Base-by-base conservation (phyloP, 1,140 invertebrate species). In the Lanistes nyassanus region DNA sequence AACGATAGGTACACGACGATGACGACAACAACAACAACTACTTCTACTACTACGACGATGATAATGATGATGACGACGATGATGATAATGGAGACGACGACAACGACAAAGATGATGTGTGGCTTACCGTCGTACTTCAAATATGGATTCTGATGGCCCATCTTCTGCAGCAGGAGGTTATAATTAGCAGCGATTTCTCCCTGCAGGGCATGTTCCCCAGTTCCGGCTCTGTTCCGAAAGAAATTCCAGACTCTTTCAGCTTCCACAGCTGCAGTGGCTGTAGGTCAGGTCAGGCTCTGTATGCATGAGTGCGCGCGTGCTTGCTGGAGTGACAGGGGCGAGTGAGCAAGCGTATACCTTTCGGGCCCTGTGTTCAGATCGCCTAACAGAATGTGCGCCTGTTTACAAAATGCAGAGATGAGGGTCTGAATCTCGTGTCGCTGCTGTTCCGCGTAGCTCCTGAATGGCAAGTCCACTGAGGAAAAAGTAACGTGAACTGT, bases 71-170 rank as follows among this genome's bases (percentile, higher is more conserved):
- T 60, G 56, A 60, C 21, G 56, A 60, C 21, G 56, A 60, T 60
- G 56, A 60, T 60, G 56, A 60, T 60, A 0, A 60, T 60, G 53
- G n/a, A 16, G 53, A n/a, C n/a, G 56, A 5, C 4, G 56, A 60
- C 21, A 21, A 60, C 21, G 56, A 60, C 21, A 21, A 60, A 9
- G 56, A 60, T 60, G 56, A 60, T 60, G 0, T 60, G 11, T 11
- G 1, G 11, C 11, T 67, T 26, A 67, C 36, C n/a, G 0, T 67
- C 11, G 31, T 67, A 13, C 36, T 29, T 19, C n/a, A 31, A 29
- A 39, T 67, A 36, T 34, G n/a, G 65, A 29, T 67, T 26, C n/a
- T 67, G 65, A 67, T 67, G 65, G 42, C 42, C 42, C 42, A 67
- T 67, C n/a, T 13, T 67, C 3, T 60, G 65, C n/a, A 31, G 65